These are phyloP conservation scores for Drosophila nannoptera DNA, from an alignment of 1,140 invertebrate species.

Conservation along the genomic window DNA sequence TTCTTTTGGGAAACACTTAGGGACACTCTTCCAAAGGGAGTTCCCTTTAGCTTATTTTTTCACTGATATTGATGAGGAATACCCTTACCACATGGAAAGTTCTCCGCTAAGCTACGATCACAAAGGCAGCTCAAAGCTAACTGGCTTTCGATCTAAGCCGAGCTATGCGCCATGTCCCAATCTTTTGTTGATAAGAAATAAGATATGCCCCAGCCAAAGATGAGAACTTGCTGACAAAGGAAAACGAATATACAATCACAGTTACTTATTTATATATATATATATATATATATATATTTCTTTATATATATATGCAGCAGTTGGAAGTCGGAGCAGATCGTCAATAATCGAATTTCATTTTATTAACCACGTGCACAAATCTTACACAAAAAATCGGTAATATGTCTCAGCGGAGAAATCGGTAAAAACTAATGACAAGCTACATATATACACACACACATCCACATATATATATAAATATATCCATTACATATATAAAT, in stretches of 20 bases:
- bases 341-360: conserved; percentile 4
- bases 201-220: not conserved
- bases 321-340: conserved; percentile 1
- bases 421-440: not conserved
- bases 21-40: too few species aligned
- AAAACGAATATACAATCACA: not conserved
- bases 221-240: not conserved
- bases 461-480: not conserved
- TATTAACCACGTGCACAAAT: conserved; percentile 14
- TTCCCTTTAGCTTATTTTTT: too few species aligned
- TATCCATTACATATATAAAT: not conserved
- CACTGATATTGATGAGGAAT: not conserved
- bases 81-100: not conserved
- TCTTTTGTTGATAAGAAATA: not conserved
- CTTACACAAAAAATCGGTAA: conserved; percentile 1
- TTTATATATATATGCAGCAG: not conserved
- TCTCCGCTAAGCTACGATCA: not conserved
- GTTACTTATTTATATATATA: too few species aligned
- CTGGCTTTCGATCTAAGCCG: not conserved
- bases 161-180: not conserved
- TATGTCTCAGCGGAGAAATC: conserved; percentile 2
- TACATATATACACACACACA: not conserved
- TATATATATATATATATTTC: not conserved
- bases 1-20: too few species aligned
- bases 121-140: conserved; percentile 1